These are phyloP conservation scores for Catharus fuscescens DNA, from an alignment of 2,113 vertebrate species.

Conservation along the genomic window DNA sequence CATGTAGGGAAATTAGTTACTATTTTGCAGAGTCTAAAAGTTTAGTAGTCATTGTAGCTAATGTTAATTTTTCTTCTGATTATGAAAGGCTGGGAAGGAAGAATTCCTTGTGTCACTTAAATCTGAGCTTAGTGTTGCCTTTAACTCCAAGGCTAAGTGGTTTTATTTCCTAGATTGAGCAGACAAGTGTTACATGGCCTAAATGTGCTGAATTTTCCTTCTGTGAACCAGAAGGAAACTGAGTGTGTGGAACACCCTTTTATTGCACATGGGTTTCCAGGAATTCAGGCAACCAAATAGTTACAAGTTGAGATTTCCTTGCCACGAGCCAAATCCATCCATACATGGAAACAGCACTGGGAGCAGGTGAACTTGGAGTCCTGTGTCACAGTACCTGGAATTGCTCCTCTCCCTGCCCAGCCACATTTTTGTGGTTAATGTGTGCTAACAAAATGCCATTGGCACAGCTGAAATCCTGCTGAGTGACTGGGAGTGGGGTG, in stretches of 20 bases:
- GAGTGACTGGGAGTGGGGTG: fast-evolving
- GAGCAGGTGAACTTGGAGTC: background rate
- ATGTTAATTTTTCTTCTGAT: background rate
- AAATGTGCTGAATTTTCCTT: background rate
- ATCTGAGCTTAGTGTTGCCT: background rate
- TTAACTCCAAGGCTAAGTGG: background rate
- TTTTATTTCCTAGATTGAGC: background rate
- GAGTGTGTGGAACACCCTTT: background rate
- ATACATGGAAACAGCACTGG: background rate
- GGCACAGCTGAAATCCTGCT: background rate
- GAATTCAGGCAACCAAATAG: background rate
- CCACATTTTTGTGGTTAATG: conserved; percentile 5
- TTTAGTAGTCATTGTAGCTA: background rate
- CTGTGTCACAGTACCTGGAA: background rate
- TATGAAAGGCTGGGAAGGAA: background rate
- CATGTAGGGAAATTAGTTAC: background rate
- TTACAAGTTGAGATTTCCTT: background rate
- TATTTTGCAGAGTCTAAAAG: background rate
- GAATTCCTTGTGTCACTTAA: background rate
- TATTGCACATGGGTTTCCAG: background rate
- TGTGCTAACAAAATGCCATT: background rate
- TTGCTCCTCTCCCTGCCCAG: background rate
- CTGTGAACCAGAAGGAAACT: background rate
- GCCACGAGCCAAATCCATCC: background rate
- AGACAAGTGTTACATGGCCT: background rate